Percentiles rank a stretch among this genome's conserved stretches.
Conservation (phyloP, 2,888 invertebrate species). For the Tuta absoluta region DNA sequence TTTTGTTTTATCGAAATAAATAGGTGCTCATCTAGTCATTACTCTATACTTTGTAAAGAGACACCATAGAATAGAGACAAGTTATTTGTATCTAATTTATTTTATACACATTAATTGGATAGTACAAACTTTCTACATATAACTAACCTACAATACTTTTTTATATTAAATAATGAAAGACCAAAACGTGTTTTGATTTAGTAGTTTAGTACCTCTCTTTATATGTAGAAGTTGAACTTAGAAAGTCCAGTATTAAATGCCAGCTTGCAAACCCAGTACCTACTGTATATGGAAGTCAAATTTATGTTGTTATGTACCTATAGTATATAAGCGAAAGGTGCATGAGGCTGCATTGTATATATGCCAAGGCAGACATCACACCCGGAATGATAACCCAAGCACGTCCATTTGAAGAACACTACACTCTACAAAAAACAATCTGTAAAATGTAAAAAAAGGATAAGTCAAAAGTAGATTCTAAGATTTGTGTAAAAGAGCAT, state of each 20-base stretch:
- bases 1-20: slow-evolving; percentile 11
- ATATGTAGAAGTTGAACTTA: background rate
- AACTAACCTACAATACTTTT: slow-evolving; percentile 71
- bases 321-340: slow-evolving; percentile 43
- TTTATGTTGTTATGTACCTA: slow-evolving; percentile 2
- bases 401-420: slow-evolving; percentile 61
- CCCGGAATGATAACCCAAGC: slow-evolving; percentile 50
- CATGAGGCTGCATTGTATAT: slow-evolving; percentile 77
- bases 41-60: slow-evolving; percentile 16
- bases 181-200: slow-evolving; percentile 78
- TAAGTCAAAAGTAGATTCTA: background rate
- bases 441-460: background rate
- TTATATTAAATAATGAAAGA: slow-evolving; percentile 79
- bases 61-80: slow-evolving; percentile 25
- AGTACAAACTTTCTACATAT: slow-evolving; percentile 57
- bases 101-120: slow-evolving; percentile 42
- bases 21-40: slow-evolving; percentile 7
- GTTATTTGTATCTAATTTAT: slow-evolving; percentile 21
- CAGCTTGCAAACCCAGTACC: background rate
- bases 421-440: slow-evolving; percentile 59
- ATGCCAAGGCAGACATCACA: slow-evolving; percentile 59
- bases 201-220: slow-evolving; percentile 75
- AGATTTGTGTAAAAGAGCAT: background rate
- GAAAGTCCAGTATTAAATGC: background rate
- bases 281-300: background rate